phyloP scores from a whole-genome alignment of 1,140 invertebrate genomes.

The Heterodera schachtii region DNA sequence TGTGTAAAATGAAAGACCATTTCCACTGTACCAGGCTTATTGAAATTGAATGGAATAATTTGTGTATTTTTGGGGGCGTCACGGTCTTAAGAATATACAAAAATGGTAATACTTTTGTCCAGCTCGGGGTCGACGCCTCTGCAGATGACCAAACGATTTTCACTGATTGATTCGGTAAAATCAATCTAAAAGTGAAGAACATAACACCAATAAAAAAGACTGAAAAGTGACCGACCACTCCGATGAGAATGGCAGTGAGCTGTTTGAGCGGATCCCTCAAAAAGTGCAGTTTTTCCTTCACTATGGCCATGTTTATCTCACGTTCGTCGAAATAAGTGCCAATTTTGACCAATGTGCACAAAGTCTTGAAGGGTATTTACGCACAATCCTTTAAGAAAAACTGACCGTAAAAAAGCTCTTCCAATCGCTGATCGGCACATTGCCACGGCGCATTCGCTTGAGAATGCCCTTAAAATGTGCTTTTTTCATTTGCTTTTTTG shows the following conservation, averaged over 20 bases:
- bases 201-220: neutral
- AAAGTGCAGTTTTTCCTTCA: slow-evolving; percentile 42
- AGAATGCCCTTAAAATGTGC: slow-evolving; percentile 43
- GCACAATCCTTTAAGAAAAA: neutral
- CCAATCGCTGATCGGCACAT: slow-evolving; percentile 49
- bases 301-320: slow-evolving; percentile 46
- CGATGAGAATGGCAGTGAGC: slow-evolving; percentile 35
- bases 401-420: slow-evolving; percentile 52
- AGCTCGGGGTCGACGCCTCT: slow-evolving; percentile 53
- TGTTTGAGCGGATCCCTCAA: slow-evolving; percentile 47
- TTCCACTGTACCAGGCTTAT: too few relatives aligned
- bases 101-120: slow-evolving; percentile 40
- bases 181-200: slow-evolving; percentile 51
- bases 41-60: too few relatives aligned
- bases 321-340: slow-evolving; percentile 38
- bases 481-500: neutral
- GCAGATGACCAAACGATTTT: slow-evolving; percentile 60
- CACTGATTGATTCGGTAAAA: slow-evolving; percentile 51
- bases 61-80: too few relatives aligned
- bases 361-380: slow-evolving; percentile 33
- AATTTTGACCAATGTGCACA: slow-evolving; percentile 49
- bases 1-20: slow-evolving; percentile 30
- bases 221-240: slow-evolving; percentile 29
- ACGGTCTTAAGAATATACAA: neutral
- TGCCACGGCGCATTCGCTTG: slow-evolving; percentile 48